Evolutionary conservation across 2,888 invertebrate species (phyloP).

Genomic region (Hemicrepidius hirtus): DNA sequence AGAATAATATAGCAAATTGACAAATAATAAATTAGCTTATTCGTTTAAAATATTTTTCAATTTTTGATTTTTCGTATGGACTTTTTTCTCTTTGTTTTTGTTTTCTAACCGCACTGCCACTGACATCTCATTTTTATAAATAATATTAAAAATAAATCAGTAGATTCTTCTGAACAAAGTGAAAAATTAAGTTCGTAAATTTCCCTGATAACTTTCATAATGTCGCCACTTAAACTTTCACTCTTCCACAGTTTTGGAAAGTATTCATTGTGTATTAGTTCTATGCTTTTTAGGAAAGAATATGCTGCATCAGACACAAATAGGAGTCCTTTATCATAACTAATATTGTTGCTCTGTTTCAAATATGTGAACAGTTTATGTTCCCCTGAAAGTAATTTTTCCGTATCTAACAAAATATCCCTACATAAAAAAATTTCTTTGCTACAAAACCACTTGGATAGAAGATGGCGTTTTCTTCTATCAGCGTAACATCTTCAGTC

Average conservation of each 20-base stretch:
- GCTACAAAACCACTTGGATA: background rate
- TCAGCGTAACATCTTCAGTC: background rate
- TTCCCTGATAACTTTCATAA: slow-evolving; percentile 1
- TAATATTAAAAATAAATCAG: slow-evolving; percentile 17
- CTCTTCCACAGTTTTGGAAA: slow-evolving; percentile 16
- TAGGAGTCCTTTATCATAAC: background rate
- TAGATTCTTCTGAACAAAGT: slow-evolving; percentile 7
- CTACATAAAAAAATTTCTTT: background rate
- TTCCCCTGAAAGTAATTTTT: background rate
- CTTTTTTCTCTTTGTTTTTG: background rate
- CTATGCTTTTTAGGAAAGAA: background rate
- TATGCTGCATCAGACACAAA: background rate
- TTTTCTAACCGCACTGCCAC: background rate
- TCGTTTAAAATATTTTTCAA: background rate
- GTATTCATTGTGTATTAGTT: background rate
- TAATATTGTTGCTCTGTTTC: background rate
- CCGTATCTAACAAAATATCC: background rate
- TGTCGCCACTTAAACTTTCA: background rate
- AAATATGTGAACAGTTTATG: slow-evolving; percentile 1
- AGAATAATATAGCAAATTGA: too few relatives aligned
- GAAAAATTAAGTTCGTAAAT: slow-evolving; percentile 2
- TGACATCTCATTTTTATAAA: slow-evolving; percentile 1
- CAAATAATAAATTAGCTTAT: too few relatives aligned
- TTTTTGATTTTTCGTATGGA: background rate
- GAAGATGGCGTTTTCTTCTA: background rate